These are phyloP conservation scores for Orchesella cincta DNA, from an alignment of 1,140 invertebrate species.

Conservation along the genomic window DNA sequence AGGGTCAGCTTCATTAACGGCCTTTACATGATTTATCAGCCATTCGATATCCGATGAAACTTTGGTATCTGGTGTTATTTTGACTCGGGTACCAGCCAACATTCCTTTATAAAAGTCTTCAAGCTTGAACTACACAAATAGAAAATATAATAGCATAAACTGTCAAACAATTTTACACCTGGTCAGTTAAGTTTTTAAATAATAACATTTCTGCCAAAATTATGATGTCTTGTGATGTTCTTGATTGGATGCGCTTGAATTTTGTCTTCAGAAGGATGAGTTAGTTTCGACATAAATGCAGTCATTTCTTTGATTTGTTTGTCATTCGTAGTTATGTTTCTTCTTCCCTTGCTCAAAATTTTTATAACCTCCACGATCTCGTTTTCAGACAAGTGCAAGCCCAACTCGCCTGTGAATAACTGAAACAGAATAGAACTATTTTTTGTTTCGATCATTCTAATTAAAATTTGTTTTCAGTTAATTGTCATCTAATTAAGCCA, in stretches of 20 bases:
- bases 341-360: slow-evolving; percentile 6
- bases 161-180: not conserved
- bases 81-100: not conserved
- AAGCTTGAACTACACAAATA: not conserved
- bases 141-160: not conserved
- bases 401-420: not conserved
- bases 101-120: not conserved
- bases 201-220: slow-evolving; percentile 14
- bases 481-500: not conserved
- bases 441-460: not conserved
- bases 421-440: not conserved
- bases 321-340: not conserved
- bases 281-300: not conserved
- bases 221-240: not conserved
- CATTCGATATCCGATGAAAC: not conserved
- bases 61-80: not conserved
- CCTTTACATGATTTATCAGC: not conserved
- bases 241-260: not conserved
- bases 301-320: slow-evolving; percentile 4
- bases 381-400: not conserved
- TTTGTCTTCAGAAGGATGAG: not conserved
- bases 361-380: slow-evolving; percentile 12
- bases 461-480: not conserved
- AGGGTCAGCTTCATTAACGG: slow-evolving; percentile 11
- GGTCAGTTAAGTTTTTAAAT: no score